These are phyloP conservation scores for Thera obeliscata DNA, from an alignment of 2,888 invertebrate species.

Conservation along the genomic window DNA sequence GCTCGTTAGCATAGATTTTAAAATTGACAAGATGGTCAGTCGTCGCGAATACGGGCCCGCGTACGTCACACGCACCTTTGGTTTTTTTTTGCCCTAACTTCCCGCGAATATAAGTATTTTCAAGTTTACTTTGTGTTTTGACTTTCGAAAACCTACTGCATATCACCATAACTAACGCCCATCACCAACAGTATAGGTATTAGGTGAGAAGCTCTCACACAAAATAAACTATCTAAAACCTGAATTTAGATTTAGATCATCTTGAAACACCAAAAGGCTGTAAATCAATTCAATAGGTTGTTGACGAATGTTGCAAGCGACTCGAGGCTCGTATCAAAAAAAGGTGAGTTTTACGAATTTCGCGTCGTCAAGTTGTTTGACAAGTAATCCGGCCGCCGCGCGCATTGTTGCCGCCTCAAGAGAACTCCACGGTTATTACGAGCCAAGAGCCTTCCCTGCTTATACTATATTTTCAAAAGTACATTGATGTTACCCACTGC, in stretches of 20 bases:
- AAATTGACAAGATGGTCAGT: too few species aligned
- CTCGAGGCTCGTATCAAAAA: constrained; percentile 54
- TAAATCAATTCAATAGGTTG: constrained; percentile 59
- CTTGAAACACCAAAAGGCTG: constrained; percentile 46
- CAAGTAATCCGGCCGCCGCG: constrained; percentile 67
- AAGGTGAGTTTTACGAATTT: constrained; percentile 65
- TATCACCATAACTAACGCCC: too few species aligned
- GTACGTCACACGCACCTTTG: too few species aligned
- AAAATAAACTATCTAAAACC: constrained; percentile 19
- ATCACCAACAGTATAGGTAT: background rate
- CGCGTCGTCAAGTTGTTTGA: constrained; percentile 69
- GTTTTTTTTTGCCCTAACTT: too few species aligned
- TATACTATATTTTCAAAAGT: constrained; percentile 51
- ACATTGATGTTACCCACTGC: constrained; percentile 42
- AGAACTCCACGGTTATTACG: constrained; percentile 64
- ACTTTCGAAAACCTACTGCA: too few species aligned
- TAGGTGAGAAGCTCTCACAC: background rate
- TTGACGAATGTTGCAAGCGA: constrained; percentile 48
- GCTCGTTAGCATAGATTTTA: too few species aligned
- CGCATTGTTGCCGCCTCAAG: constrained; percentile 59
- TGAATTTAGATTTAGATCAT: constrained; percentile 44
- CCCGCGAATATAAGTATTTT: too few species aligned
- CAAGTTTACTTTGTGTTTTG: too few species aligned
- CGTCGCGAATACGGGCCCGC: too few species aligned
- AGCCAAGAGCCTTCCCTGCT: constrained; percentile 50